A percentile compares a stretch with the other conserved stretches of the same genome.
Evolutionary conservation across 2,888 invertebrate species (phyloP).

Genomic region (Coenonympha arcania): DNA sequence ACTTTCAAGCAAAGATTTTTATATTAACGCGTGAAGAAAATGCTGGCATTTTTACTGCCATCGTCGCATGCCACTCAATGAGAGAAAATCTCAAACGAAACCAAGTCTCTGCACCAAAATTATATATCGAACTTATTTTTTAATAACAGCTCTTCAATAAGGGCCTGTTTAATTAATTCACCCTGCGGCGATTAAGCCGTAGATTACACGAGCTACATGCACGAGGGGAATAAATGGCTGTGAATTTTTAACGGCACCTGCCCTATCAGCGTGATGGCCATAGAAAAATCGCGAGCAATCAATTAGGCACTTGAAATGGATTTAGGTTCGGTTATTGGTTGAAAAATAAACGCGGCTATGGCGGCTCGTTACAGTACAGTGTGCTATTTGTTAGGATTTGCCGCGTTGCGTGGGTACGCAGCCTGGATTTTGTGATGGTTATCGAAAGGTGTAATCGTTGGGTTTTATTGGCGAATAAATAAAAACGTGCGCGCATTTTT

Average conservation of each 20-base stretch:
- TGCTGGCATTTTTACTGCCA: too few species aligned
- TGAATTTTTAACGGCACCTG: conserved; percentile 38
- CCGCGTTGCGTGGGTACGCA: conserved; percentile 10
- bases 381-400: conserved; percentile 22
- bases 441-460: conserved; percentile 16
- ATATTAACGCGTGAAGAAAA: too few species aligned
- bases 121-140: too few species aligned
- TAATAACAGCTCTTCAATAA: background rate
- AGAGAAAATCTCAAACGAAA: too few species aligned
- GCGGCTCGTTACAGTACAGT: conserved; percentile 50
- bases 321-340: conserved; percentile 54
- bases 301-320: conserved; percentile 62
- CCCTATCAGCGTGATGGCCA: conserved; percentile 37
- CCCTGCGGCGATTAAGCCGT: background rate
- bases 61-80: too few species aligned
- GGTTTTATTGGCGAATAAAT: conserved; percentile 18
- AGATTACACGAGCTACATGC: background rate
- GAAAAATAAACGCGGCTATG: conserved; percentile 49
- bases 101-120: too few species aligned
- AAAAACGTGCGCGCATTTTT: background rate
- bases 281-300: conserved; percentile 60
- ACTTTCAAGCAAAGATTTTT: too few species aligned
- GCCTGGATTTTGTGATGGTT: conserved; percentile 14
- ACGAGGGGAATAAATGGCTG: conserved; percentile 1
- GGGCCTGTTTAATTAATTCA: background rate